These are phyloP conservation scores for Pediacus dermestoides DNA, from an alignment of 2,888 invertebrate species.

Conservation along the genomic window DNA sequence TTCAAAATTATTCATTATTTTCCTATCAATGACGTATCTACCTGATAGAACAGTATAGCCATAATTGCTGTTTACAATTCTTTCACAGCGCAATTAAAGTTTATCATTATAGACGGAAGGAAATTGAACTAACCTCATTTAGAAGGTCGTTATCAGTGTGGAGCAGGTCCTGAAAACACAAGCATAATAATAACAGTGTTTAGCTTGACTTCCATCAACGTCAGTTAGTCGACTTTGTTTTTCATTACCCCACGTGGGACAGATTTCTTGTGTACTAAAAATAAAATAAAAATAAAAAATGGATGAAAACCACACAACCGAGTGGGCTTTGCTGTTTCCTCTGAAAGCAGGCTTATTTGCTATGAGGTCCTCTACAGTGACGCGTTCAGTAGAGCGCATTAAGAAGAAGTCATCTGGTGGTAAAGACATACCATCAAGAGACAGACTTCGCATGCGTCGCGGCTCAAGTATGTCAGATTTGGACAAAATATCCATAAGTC, in stretches of 20 bases:
- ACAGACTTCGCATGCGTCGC: conserved; percentile 61
- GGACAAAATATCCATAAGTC: conserved; percentile 55
- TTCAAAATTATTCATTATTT: no score
- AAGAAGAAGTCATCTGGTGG: conserved; percentile 31
- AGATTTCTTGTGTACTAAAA: no score
- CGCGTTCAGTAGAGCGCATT: conserved; percentile 36
- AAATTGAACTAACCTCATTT: conserved; percentile 24
- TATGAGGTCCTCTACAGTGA: conserved; percentile 52
- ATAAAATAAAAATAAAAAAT: no score
- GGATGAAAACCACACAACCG: conserved; percentile 47
- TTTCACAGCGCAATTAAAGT: conserved; percentile 13
- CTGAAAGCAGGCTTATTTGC: conserved; percentile 56
- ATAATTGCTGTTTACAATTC: conserved; percentile 9
- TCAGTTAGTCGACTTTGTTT: no score
- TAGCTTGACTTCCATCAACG: conserved; percentile 1
- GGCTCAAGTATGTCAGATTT: conserved; percentile 72
- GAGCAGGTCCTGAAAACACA: conserved; percentile 8
- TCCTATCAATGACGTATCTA: no score
- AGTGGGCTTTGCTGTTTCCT: conserved; percentile 59
- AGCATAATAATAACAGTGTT: neutral
- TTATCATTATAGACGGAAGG: conserved; percentile 23
- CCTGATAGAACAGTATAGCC: no score
- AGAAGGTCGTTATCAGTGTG: conserved; percentile 20
- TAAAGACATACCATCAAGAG: conserved; percentile 4
- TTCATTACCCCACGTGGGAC: no score